phyloP scores from a whole-genome alignment of 2,888 invertebrate species.

The Terebella lapidaria region DNA sequence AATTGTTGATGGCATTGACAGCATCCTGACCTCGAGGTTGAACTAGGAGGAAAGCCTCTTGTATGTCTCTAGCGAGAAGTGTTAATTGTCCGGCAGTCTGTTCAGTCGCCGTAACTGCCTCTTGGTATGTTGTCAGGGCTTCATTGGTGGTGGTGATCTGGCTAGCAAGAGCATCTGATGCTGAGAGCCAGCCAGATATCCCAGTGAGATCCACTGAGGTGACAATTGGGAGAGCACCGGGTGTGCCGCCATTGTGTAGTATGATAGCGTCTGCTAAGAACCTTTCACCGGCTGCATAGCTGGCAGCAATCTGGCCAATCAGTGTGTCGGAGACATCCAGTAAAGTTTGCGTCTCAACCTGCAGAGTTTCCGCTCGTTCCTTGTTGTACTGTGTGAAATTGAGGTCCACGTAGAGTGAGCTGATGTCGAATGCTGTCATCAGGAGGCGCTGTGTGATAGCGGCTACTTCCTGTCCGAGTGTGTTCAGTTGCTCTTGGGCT shows the following conservation, averaged over 20 bases:
- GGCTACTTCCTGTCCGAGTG: too few species aligned
- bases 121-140: neutral
- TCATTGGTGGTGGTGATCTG: neutral
- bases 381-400: neutral
- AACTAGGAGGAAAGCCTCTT: slow-evolving; percentile 18
- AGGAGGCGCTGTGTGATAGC: too few species aligned
- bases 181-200: too few species aligned
- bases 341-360: neutral
- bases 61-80: neutral
- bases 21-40: slow-evolving; percentile 24
- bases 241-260: neutral
- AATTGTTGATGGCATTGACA: slow-evolving; percentile 27
- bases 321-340: neutral
- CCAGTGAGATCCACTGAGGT: neutral
- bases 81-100: neutral
- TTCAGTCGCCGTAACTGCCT: slow-evolving; percentile 1
- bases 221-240: neutral
- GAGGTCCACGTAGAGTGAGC: too few species aligned
- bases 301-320: neutral
- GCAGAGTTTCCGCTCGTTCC: neutral
- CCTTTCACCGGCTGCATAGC: neutral
- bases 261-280: neutral
- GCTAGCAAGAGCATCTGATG: too few species aligned
- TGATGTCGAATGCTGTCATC: too few species aligned
- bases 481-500: too few species aligned